Base-by-base conservation (phyloP, 2,113 vertebrate species). In the Dolichallabes microphthalmus region DNA sequence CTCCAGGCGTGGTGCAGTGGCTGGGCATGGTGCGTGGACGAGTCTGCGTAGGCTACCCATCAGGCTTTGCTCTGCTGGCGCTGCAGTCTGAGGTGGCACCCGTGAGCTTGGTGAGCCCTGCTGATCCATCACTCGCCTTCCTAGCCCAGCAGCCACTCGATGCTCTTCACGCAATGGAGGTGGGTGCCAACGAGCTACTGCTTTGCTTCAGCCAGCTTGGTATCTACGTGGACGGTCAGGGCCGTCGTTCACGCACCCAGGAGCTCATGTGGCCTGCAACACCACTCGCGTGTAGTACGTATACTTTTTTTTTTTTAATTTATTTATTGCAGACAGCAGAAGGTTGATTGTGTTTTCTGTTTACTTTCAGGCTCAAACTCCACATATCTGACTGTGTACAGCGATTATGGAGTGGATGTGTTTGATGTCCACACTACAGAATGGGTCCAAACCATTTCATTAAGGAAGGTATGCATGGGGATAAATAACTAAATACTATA, bases 211-310 rank as follows among this genome's bases (percentile, higher is more conserved):
- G 96, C 92, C 96, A 96, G 90, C 94, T 98, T 89, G 98, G 97
- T 86, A 84, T 99, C 90, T 99, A 98, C 86, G 98, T 99, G 94
- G 97, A 99, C 90, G 94, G 94, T 1, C 97, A 96, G 91, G 98
- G 98, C 25, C 96, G 97, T 73, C 95, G 98, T 88, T 96, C 97
- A 64, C 93, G 97, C 75, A 93, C 93, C 82, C 97, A 97, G 95
- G 98, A 99, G 92, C 95, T 99, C 90, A 99, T 99, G 98, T 99
- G 98, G 98, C 97, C 98, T 77, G 95, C 97, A 86, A 95, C 94
- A 74, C 97, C 98, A 17, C 93, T 97, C 5, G 97, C 98, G 84
- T 99, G 97, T 94, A 97, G 98, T 99, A 98, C 88, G 97, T 97
- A 61, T 25, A 0, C 19, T 12, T 82, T 20, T 45, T 50, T 55